phyloP scores from a whole-genome alignment of 2,797 vertebrate species.

The Podarcis lilfordi region DNA sequence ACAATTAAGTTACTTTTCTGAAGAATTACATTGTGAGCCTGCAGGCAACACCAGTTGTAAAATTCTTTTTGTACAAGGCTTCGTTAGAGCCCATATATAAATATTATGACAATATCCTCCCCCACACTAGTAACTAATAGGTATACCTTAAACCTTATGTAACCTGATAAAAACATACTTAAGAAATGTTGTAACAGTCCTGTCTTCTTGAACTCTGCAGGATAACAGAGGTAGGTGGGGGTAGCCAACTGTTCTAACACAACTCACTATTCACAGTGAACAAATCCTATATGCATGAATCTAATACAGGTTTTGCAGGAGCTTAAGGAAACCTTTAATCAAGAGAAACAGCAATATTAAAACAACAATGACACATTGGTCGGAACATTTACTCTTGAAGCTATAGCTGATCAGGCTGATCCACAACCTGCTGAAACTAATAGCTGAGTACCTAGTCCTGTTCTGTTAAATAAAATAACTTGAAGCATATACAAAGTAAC shows the following conservation, averaged over 20 bases:
- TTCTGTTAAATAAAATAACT: not conserved
- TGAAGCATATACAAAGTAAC: too few species aligned
- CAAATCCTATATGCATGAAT: not conserved
- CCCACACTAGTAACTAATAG: not conserved
- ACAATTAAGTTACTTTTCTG: not conserved
- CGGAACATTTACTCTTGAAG: not conserved
- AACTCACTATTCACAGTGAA: not conserved
- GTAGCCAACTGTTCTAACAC: too few species aligned
- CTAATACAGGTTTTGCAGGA: not conserved
- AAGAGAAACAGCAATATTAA: not conserved
- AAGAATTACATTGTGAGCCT: not conserved
- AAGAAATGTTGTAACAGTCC: too few species aligned
- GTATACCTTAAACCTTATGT: not conserved
- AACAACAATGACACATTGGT: too few species aligned
- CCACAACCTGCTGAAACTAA: not conserved
- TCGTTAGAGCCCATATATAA: not conserved
- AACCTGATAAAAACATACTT: too few species aligned
- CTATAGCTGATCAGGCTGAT: not conserved
- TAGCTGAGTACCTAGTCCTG: too few species aligned
- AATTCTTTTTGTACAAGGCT: not conserved
- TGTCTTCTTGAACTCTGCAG: not conserved
- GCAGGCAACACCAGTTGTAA: not conserved
- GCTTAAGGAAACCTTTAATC: not conserved
- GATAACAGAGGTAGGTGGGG: too few species aligned
- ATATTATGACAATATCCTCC: not conserved